These are phyloP conservation scores for Lasioglossum zephyrum DNA, from an alignment of 2,888 invertebrate species.

Conservation along the genomic window DNA sequence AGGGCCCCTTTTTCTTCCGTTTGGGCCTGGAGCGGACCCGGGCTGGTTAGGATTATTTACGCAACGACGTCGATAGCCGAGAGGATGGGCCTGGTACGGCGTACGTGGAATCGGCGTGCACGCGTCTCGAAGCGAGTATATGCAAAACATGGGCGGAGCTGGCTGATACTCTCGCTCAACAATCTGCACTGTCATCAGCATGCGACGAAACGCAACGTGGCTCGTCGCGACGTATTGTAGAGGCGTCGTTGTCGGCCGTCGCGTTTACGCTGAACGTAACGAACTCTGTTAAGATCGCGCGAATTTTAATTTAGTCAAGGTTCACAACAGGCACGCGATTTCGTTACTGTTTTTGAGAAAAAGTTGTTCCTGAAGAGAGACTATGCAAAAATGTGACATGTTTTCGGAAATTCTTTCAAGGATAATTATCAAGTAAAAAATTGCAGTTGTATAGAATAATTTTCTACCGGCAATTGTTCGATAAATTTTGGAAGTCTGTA, in stretches of 20 bases:
- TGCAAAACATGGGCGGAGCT: conserved; percentile 76
- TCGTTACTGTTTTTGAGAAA: background rate
- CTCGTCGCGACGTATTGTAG: conserved; percentile 63
- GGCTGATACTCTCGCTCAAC: conserved; percentile 73
- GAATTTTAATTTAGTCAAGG: background rate
- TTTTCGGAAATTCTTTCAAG: no score
- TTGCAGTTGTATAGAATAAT: no score
- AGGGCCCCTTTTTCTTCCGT: conserved; percentile 3
- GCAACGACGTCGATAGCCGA: conserved; percentile 67
- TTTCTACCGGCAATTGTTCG: no score
- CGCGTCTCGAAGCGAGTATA: conserved; percentile 58
- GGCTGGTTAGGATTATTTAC: conserved; percentile 74
- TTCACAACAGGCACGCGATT: no score
- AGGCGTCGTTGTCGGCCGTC: conserved; percentile 50
- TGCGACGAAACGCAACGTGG: conserved; percentile 70
- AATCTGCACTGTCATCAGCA: conserved; percentile 80
- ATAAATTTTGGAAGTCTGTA: no score
- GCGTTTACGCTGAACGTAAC: conserved; percentile 40
- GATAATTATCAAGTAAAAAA: no score
- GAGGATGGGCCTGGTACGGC: conserved; percentile 39
- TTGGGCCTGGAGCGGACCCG: conserved; percentile 2
- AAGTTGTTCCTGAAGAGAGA: no score
- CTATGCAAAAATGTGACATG: no score
- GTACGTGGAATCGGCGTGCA: conserved; percentile 47
- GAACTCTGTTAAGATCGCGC: conserved; percentile 1